phyloP scores from a whole-genome alignment of 2,888 invertebrate species.

The Parelbella ahira region DNA sequence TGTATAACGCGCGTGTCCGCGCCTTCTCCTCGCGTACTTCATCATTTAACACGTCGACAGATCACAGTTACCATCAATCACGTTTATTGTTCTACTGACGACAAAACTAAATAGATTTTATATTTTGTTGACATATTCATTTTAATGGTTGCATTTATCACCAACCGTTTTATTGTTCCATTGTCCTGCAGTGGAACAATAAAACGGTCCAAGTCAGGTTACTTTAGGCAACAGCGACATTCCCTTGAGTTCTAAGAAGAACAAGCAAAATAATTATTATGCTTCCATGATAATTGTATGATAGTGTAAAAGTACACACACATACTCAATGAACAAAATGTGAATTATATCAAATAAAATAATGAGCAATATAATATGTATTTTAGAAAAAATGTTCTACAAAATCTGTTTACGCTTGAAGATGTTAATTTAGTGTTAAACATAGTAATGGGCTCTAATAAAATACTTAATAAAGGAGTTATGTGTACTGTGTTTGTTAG shows the following conservation, averaged over 20 bases:
- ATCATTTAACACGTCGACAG: slow-evolving; percentile 31
- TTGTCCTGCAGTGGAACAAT: no score
- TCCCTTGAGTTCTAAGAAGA: no score
- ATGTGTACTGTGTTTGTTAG: background rate
- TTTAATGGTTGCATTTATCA: background rate
- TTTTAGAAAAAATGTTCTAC: no score
- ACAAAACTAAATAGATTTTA: slow-evolving; percentile 1
- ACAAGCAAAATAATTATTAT: no score
- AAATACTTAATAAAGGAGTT: background rate
- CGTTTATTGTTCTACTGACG: slow-evolving; percentile 24
- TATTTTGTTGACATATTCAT: slow-evolving; percentile 4
- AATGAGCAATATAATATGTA: no score
- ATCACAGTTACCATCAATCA: slow-evolving; percentile 28
- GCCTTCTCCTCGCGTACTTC: slow-evolving; percentile 17
- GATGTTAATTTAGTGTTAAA: slow-evolving; percentile 18
- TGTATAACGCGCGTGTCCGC: slow-evolving; percentile 8
- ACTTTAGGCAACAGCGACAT: no score
- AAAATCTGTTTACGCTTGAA: background rate
- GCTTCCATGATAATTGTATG: no score
- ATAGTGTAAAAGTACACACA: no score
- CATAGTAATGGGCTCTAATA: slow-evolving; percentile 6
- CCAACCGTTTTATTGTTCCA: no score
- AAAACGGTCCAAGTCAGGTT: no score
- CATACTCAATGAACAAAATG: no score
- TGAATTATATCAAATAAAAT: no score